Percentiles rank a stretch among this genome's conserved stretches.
Conservation (phyloP, 2,797 vertebrate genomes). For the Pyrocephalus nanus region DNA sequence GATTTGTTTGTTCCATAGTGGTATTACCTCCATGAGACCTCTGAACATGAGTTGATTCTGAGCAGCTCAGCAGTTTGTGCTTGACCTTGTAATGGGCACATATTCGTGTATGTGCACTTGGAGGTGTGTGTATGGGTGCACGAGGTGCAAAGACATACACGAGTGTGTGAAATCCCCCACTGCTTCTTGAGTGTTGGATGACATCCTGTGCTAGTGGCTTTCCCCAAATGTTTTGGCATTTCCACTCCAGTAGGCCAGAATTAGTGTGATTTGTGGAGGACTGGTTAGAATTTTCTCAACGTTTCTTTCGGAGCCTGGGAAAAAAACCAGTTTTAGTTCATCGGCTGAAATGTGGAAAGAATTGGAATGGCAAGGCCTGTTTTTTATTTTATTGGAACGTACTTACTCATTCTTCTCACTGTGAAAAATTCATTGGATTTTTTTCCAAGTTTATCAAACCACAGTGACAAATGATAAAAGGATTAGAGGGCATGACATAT, state of each 20-base stretch:
- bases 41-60: neutral
- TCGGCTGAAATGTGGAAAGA: neutral
- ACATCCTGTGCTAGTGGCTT: neutral
- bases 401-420: slow-evolving; percentile 55
- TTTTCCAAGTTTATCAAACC: slow-evolving; percentile 64
- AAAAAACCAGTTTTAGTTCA: neutral
- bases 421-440: slow-evolving; percentile 54
- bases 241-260: neutral
- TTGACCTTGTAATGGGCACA: neutral
- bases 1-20: neutral
- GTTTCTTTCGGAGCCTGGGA: neutral
- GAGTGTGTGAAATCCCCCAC: neutral
- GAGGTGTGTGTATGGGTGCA: neutral
- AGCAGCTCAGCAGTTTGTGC: neutral
- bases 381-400: slow-evolving; percentile 28
- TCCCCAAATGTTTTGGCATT: neutral
- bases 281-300: slow-evolving; percentile 18
- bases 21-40: accelerated
- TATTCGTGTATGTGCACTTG: accelerated
- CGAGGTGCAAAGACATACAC: accelerated
- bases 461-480: slow-evolving; percentile 59
- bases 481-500: slow-evolving; percentile 59
- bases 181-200: accelerated
- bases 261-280: neutral
- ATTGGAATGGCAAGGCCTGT: neutral